A percentile compares a stretch with the other conserved stretches of the same genome.
Conservation (phyloP, 2,113 vertebrate species). For the Hydropotes inermis region DNA sequence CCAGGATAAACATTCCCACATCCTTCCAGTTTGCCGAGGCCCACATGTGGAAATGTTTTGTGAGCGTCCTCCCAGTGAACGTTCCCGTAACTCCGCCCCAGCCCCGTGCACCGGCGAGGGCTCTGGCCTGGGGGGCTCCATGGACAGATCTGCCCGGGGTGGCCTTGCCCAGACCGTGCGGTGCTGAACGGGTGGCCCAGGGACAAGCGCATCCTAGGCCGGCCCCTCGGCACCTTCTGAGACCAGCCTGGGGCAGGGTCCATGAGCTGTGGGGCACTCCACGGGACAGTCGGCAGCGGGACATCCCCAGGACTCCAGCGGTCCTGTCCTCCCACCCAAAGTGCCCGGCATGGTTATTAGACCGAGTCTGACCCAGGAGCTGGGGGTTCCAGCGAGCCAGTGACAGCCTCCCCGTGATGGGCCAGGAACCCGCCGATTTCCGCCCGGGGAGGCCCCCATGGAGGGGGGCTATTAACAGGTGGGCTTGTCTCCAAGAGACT, state of each 20-base stretch:
- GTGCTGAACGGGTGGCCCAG: background rate
- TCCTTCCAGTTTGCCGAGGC: background rate
- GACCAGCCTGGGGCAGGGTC: background rate
- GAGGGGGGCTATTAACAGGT: background rate
- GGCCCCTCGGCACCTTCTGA: background rate
- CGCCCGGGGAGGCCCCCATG: too few species aligned
- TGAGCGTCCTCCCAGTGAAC: rapidly evolving
- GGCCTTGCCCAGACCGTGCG: background rate
- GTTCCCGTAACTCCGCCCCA: background rate
- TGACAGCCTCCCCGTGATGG: background rate
- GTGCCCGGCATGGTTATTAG: too few species aligned
- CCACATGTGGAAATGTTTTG: background rate
- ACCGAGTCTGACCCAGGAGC: too few species aligned
- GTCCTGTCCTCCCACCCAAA: background rate
- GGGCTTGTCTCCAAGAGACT: background rate
- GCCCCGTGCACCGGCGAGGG: rapidly evolving
- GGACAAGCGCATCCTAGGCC: background rate
- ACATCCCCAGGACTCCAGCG: rapidly evolving
- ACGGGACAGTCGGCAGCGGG: rapidly evolving
- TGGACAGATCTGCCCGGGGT: background rate
- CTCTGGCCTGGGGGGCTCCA: background rate
- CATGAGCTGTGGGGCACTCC: rapidly evolving
- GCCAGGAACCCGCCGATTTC: background rate
- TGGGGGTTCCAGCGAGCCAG: background rate
- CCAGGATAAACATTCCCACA: background rate